These are phyloP conservation scores for Lasioglossum zephyrum DNA, from an alignment of 2,888 invertebrate genomes.

Conservation along the genomic window DNA sequence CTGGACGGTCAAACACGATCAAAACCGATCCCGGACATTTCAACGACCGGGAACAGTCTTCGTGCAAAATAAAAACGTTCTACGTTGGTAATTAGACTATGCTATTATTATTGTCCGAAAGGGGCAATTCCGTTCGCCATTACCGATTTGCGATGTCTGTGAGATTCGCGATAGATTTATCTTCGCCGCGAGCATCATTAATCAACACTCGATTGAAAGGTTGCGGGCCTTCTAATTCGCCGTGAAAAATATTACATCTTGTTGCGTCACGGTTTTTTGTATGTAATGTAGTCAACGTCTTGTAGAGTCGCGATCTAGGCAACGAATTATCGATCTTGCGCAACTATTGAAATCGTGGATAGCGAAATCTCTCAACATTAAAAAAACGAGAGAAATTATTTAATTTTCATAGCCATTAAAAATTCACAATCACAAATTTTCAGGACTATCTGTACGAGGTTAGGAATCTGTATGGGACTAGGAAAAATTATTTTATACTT, in stretches of 20 bases:
- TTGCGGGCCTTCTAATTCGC: neutral
- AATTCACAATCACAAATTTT: too few relatives aligned
- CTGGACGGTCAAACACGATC: neutral
- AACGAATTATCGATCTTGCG: neutral
- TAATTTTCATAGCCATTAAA: too few relatives aligned
- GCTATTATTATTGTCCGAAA: neutral
- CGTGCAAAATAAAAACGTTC: neutral
- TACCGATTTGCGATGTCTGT: neutral
- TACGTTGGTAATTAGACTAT: too few relatives aligned
- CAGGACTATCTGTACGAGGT: too few relatives aligned
- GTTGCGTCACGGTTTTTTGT: neutral
- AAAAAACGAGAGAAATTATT: neutral
- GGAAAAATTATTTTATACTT: too few relatives aligned
- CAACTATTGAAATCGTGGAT: neutral
- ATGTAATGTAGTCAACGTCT: neutral
- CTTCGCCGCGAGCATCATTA: neutral
- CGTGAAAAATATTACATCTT: neutral
- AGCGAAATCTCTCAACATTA: neutral
- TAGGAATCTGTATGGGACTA: too few relatives aligned
- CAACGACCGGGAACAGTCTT: neutral
- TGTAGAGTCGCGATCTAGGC: neutral
- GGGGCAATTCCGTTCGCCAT: neutral
- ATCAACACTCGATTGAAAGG: constrained; percentile 7
- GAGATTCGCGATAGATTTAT: neutral
- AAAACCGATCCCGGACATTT: neutral